A percentile compares a stretch with the other conserved stretches of the same genome.
These are phyloP conservation scores for Acleris emargana DNA, from an alignment of 2,888 invertebrate genomes.

Conservation along the genomic window DNA sequence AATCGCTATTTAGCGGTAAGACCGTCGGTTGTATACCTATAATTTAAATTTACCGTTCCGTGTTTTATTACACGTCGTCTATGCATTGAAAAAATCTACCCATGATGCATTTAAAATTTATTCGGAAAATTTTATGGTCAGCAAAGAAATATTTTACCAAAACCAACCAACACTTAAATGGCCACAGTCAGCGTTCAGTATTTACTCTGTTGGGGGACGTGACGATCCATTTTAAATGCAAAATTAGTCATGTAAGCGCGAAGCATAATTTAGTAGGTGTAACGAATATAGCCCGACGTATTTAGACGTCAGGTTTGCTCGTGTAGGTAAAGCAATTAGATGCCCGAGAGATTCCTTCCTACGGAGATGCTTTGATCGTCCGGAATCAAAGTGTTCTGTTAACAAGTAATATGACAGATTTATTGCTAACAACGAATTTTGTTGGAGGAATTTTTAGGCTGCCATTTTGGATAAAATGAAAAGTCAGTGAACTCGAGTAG, in stretches of 20 bases:
- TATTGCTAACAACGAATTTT: slow-evolving; percentile 58
- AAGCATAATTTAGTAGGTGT: slow-evolving; percentile 34
- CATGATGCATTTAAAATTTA: neutral
- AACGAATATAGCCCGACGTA: slow-evolving; percentile 41
- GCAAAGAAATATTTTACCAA: slow-evolving; percentile 8
- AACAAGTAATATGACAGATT: slow-evolving; percentile 79
- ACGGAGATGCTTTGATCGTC: slow-evolving; percentile 73
- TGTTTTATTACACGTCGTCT: no score
- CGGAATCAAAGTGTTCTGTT: slow-evolving; percentile 71
- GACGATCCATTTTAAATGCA: slow-evolving; percentile 68
- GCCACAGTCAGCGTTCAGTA: slow-evolving; percentile 47
- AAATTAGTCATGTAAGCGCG: slow-evolving; percentile 51
- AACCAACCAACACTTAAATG: slow-evolving; percentile 38
- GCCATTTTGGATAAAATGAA: neutral
- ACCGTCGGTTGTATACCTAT: no score
- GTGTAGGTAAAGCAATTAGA: slow-evolving; percentile 73
- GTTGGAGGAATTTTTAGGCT: slow-evolving; percentile 15
- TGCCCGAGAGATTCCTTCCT: slow-evolving; percentile 64
- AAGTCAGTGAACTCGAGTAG: neutral
- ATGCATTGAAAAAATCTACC: neutral
- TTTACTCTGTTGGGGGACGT: slow-evolving; percentile 59
- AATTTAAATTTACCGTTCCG: no score
- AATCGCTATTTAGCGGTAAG: no score
- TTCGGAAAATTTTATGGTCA: neutral
- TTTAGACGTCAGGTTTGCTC: slow-evolving; percentile 57